These are phyloP conservation scores for Saccopteryx leptura DNA, from an alignment of 2,113 vertebrate species.

Conservation along the genomic window DNA sequence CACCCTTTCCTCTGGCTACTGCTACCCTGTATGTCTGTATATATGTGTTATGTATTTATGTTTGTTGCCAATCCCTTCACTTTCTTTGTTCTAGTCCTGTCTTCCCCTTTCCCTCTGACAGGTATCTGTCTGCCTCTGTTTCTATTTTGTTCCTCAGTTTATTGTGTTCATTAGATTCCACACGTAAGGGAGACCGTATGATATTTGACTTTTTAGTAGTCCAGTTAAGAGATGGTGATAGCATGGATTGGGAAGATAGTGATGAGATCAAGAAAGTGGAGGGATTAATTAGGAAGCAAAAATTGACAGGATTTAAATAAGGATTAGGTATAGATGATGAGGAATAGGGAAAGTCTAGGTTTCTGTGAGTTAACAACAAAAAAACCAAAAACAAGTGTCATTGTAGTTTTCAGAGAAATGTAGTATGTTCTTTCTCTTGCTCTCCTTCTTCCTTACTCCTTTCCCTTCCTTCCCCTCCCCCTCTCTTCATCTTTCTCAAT, in stretches of 20 bases:
- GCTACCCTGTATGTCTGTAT: no score
- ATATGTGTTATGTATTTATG: no score
- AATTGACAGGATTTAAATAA: not conserved
- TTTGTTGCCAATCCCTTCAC: no score
- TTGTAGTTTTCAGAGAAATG: conserved; percentile 2
- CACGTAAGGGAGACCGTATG: no score
- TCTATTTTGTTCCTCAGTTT: no score
- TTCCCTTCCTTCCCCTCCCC: not conserved
- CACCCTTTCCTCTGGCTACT: no score
- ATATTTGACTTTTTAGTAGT: not conserved
- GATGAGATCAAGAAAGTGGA: not conserved
- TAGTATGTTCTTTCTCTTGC: not conserved
- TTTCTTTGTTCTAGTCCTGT: no score
- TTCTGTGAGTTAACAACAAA: not conserved
- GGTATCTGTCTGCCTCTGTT: no score
- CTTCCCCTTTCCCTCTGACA: no score
- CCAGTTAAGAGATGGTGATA: not conserved
- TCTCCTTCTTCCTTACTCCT: not conserved
- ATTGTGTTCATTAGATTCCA: no score
- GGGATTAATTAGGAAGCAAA: not conserved
- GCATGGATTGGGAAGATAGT: not conserved
- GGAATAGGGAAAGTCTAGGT: not conserved
- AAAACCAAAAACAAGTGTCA: not conserved
- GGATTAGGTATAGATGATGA: not conserved
- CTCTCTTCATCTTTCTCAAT: not conserved